Evolutionary conservation across 2,113 vertebrate genomes (phyloP).

Genomic region (Gallinago paraguaiae): DNA sequence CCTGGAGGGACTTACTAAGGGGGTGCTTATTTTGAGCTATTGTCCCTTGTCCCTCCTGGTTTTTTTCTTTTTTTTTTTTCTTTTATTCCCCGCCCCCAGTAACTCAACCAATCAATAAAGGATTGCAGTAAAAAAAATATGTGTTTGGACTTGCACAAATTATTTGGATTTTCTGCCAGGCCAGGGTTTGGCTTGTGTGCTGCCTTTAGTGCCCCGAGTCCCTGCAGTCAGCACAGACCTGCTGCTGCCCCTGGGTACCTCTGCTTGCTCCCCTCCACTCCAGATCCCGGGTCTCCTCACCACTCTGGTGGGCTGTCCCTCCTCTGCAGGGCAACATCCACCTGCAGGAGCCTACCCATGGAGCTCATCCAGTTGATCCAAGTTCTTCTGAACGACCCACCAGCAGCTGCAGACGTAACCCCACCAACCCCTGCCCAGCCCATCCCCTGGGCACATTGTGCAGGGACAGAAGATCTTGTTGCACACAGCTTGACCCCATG

Average conservation of each 20-base stretch:
- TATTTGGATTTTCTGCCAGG: neutral
- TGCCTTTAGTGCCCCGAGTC: neutral
- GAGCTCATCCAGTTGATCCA: fast-evolving
- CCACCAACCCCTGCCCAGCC: neutral
- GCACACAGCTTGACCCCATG: neutral
- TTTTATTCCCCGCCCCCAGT: neutral
- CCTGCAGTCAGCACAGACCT: neutral
- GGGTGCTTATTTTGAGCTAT: neutral
- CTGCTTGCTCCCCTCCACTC: neutral
- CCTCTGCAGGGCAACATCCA: neutral
- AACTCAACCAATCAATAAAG: neutral
- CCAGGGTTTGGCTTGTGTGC: neutral
- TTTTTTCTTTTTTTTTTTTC: too few relatives aligned
- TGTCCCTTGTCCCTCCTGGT: neutral
- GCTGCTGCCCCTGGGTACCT: neutral
- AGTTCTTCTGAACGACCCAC: neutral
- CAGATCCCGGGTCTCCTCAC: neutral
- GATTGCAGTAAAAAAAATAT: neutral
- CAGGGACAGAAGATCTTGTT: neutral
- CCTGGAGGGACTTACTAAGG: neutral
- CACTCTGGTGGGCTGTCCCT: fast-evolving
- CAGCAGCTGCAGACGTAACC: neutral
- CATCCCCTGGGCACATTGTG: fast-evolving
- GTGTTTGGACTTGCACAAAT: neutral
- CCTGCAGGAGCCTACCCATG: neutral